Evolutionary conservation across 2,113 vertebrate genomes (phyloP).

Genomic region (Cacatua alba): DNA sequence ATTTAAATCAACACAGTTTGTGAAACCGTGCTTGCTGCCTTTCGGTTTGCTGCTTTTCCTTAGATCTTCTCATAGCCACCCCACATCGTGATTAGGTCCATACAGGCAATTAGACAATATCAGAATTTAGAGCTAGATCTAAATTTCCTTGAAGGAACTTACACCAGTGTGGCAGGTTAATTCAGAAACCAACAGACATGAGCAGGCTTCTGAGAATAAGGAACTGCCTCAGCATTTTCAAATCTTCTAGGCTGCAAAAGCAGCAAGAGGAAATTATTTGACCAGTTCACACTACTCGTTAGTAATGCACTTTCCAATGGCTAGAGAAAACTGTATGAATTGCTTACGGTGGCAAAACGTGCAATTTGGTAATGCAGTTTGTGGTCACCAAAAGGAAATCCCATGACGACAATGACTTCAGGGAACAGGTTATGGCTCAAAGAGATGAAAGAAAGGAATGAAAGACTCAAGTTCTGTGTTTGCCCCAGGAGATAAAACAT

Average conservation of each 20-base stretch:
- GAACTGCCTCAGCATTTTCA: neutral
- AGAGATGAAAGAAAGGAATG: neutral
- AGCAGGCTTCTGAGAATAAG: neutral
- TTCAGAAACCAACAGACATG: neutral
- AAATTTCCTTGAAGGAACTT: neutral
- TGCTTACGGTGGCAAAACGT: neutral
- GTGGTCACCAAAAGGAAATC: neutral
- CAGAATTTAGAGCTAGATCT: neutral
- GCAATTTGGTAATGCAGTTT: neutral
- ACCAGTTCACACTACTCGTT: neutral
- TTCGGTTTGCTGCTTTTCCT: neutral
- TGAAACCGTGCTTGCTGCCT: neutral
- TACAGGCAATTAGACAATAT: neutral
- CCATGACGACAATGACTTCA: neutral
- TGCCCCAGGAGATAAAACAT: neutral
- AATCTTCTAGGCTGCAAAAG: neutral
- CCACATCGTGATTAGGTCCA: neutral
- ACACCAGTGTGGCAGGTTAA: neutral
- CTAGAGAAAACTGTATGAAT: neutral
- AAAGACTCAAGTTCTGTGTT: neutral
- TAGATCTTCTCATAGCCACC: neutral
- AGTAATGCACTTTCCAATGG: neutral
- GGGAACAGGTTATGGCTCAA: conserved; percentile 13
- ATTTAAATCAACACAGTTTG: neutral
- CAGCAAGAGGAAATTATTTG: neutral